phyloP scores from a whole-genome alignment of 2,888 invertebrate species.

The Spodoptera picta region DNA sequence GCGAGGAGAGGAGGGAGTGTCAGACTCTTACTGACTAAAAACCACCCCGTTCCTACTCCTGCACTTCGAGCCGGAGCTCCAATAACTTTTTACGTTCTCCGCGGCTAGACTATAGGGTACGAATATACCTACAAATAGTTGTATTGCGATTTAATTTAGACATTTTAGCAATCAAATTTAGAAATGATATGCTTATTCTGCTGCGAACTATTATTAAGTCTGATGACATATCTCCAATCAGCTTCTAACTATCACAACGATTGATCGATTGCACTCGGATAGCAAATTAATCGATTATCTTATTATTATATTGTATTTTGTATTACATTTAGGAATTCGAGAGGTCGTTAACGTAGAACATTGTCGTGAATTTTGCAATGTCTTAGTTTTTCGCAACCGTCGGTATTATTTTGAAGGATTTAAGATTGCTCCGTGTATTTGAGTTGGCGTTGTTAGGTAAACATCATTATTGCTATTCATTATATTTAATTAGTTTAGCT shows the following conservation, averaged over 20 bases:
- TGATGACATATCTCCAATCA: conserved; percentile 38
- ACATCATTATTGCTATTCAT: conserved; percentile 2
- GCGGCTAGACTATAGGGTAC: too few species aligned
- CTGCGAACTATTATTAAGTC: conserved; percentile 31
- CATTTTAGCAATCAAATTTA: conserved; percentile 16
- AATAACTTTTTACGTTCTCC: too few species aligned
- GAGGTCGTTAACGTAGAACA: conserved; percentile 41
- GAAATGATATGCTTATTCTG: conserved; percentile 25
- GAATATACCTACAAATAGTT: too few species aligned
- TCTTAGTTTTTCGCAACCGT: conserved; percentile 48
- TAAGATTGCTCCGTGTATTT: conserved; percentile 33
- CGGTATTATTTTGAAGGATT: conserved; percentile 47
- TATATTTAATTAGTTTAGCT: too few species aligned
- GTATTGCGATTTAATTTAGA: too few species aligned
- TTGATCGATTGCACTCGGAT: conserved; percentile 43
- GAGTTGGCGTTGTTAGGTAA: conserved; percentile 25
- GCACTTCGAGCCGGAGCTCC: too few species aligned
- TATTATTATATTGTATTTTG: conserved; percentile 27
- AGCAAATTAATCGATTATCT: conserved; percentile 49
- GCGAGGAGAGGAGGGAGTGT: too few species aligned
- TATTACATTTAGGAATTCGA: conserved; percentile 40
- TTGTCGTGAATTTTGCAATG: conserved; percentile 53
- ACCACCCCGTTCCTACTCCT: too few species aligned
- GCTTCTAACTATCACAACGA: conserved; percentile 31
- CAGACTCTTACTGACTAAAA: too few species aligned